Conservation (phyloP, 2,888 invertebrate genomes). For the Heliconius charithonia region DNA sequence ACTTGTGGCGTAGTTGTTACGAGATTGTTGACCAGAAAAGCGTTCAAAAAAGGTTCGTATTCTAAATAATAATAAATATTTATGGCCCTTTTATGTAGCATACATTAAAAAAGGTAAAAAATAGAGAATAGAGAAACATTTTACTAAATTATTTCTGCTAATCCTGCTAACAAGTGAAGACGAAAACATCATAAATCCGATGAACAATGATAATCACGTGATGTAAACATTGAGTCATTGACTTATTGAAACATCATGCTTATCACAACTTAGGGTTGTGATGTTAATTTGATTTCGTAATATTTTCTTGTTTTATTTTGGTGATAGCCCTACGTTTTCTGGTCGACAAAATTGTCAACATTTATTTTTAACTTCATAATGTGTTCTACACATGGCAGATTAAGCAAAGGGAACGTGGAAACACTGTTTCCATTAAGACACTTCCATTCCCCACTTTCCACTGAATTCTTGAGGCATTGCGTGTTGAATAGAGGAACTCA, state of each 20-base stretch:
- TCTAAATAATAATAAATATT: not conserved
- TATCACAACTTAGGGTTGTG: constrained; percentile 12
- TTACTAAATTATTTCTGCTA: not conserved
- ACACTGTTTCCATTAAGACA: no score
- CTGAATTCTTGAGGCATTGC: no score
- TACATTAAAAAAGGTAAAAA: not conserved
- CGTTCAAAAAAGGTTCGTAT: not conserved
- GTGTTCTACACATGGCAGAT: no score
- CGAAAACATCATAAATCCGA: not conserved
- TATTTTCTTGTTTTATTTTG: not conserved
- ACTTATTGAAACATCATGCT: not conserved
- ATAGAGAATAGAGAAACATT: not conserved
- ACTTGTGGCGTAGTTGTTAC: not conserved
- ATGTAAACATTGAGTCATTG: constrained; percentile 39
- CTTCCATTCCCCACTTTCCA: no score
- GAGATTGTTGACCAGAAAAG: not conserved
- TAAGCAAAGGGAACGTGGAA: no score
- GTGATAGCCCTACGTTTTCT: not conserved
- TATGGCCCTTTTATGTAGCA: not conserved
- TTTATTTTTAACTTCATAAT: not conserved
- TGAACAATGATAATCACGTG: constrained; percentile 32
- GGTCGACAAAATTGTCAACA: not conserved
- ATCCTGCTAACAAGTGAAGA: not conserved
- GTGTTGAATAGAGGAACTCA: no score
- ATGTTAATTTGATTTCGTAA: not conserved